phyloP scores from a whole-genome alignment of 2,113 vertebrate genomes.

The Prinia subflava region DNA sequence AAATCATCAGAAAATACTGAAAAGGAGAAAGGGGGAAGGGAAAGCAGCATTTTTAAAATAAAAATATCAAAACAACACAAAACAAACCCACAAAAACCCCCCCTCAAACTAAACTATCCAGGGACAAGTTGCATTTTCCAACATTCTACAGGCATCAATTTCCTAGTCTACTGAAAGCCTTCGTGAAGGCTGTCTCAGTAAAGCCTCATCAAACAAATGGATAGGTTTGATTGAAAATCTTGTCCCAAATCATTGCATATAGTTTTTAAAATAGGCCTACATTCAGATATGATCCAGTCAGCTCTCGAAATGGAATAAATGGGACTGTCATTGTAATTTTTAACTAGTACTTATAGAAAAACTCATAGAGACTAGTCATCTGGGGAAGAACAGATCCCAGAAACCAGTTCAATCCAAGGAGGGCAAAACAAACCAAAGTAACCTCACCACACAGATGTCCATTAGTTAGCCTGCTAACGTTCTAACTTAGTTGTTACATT shows the following conservation, averaged over 20 bases:
- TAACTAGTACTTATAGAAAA: neutral
- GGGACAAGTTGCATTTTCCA: neutral
- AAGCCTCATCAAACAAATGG: neutral
- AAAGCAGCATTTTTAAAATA: neutral
- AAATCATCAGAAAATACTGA: neutral
- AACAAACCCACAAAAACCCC: neutral
- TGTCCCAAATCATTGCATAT: neutral
- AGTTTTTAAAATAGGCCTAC: neutral
- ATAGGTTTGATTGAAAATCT: neutral
- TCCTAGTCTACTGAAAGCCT: neutral
- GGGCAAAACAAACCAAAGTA: neutral
- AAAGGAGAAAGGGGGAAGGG: neutral
- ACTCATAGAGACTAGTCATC: neutral
- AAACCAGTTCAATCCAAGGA: neutral
- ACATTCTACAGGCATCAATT: neutral
- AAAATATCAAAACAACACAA: neutral
- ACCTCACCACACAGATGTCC: neutral
- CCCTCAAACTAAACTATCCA: neutral
- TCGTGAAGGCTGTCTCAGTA: neutral
- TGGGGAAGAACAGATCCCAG: neutral
- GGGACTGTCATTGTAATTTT: neutral
- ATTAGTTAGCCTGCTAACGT: neutral
- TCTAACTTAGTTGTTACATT: neutral
- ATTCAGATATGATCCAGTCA: neutral
- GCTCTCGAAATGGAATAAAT: neutral